These are phyloP conservation scores for Andrena minutula DNA, from an alignment of 2,888 invertebrate genomes.

Conservation along the genomic window DNA sequence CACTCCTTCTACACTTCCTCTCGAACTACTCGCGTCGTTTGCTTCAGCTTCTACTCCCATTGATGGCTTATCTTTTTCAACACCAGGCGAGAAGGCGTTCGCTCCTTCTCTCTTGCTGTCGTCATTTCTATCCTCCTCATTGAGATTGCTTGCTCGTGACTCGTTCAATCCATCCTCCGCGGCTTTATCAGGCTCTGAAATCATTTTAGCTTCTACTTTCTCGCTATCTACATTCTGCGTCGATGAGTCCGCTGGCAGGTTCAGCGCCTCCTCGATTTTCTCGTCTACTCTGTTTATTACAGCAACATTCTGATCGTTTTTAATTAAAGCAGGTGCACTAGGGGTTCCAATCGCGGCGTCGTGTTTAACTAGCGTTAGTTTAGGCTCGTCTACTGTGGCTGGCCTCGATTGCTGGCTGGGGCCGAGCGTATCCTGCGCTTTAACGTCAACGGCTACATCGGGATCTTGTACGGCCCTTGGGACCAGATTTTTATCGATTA, in stretches of 20 bases:
- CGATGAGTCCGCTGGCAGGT: background rate
- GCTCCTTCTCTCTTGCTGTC: background rate
- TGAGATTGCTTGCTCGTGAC: background rate
- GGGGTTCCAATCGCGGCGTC: background rate
- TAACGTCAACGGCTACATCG: constrained; percentile 49
- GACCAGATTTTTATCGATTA: constrained; percentile 71
- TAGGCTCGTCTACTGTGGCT: constrained; percentile 13
- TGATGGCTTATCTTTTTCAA: background rate
- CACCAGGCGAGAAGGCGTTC: too few species aligned
- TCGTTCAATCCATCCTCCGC: background rate
- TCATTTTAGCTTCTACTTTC: background rate
- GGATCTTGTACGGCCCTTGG: constrained; percentile 69
- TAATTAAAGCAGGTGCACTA: background rate
- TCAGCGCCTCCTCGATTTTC: background rate
- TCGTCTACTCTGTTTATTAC: background rate
- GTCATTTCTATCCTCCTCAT: background rate
- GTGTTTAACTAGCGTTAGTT: background rate
- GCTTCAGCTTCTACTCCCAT: background rate
- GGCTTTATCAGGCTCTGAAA: constrained; percentile 3
- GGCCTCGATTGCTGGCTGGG: constrained; percentile 29
- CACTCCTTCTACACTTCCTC: constrained; percentile 13
- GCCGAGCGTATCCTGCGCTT: constrained; percentile 44
- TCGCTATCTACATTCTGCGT: background rate
- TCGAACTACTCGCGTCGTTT: background rate
- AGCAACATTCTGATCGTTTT: background rate